These are phyloP conservation scores for Zaprionus lachaisei DNA, from an alignment of 1,140 invertebrate species.

Conservation along the genomic window DNA sequence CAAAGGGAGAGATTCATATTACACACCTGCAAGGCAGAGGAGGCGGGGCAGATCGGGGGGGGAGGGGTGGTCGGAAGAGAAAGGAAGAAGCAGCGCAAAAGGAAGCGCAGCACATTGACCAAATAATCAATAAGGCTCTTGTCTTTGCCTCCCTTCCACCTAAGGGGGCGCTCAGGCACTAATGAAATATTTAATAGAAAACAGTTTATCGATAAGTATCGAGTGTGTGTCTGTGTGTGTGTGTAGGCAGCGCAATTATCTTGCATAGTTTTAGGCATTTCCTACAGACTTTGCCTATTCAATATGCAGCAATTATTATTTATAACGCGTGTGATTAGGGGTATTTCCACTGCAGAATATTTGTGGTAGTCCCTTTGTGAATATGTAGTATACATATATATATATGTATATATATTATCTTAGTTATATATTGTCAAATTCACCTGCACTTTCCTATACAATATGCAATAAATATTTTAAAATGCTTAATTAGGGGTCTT, in stretches of 20 bases:
- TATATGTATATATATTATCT: not conserved
- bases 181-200: constrained; percentile 1
- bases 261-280: not conserved
- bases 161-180: not conserved
- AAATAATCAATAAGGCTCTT: not conserved
- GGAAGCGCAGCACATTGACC: not conserved
- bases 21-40: constrained; percentile 50
- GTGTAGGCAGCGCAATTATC: not conserved
- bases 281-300: not conserved
- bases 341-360: not conserved
- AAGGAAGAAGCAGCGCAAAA: not conserved
- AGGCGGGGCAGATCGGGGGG: constrained; percentile 8
- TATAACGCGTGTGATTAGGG: not conserved
- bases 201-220: not conserved
- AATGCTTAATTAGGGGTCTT: no score
- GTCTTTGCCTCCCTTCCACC: not conserved
- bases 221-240: not conserved
- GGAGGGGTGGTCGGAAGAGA: not conserved
- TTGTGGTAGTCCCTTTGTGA: not conserved
- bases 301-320: not conserved
- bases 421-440: no score
- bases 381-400: no score
- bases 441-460: no score
- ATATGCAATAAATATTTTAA: no score
- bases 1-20: constrained; percentile 51